Evolutionary conservation across 2,113 vertebrate species (phyloP), one percentile per base, ranked within the genome.

Genomic region (Cavia porcellus): DNA sequence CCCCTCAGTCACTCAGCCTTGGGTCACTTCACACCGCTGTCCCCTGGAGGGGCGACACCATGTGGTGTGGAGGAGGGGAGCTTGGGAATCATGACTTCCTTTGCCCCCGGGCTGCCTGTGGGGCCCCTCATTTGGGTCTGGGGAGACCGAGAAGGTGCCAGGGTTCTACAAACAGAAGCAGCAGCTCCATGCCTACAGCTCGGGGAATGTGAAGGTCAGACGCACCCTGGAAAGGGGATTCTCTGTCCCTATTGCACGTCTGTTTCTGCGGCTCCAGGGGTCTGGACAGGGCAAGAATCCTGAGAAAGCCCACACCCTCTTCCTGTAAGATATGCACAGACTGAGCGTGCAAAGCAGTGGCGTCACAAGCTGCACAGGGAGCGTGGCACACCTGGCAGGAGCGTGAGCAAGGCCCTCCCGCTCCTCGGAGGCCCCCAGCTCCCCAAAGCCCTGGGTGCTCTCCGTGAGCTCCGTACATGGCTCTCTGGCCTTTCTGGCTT

Each of bases 381-480:
- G 4, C 5, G 55, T 57, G 55, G 55, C 55, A 9, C 9, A 6
- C 7, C 2, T 0, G 13, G 20, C 25, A 1, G 66, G 1, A 8
- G 84, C 9, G 0, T 5, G 12, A 17, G 5, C 1, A n/a, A 14
- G 50, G 13, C 80, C 22, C 1, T 4, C 6, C 24, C 7, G 1
- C 1, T 6, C 10, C 10, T 28, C 0, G 0, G n/a, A 7, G 45
- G 62, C 64, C 14, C 20, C 38, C 22, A 0, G 35, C 1, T 52
- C 42, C 61, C 42, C 19, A 38, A 2, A 1, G 0, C 80, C 17
- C 11, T 0, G 32, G 5, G 35, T 24, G n/a, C 47, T 17, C 15
- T 25, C 3, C 12, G 0, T 14, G 28, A 19, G 59, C 20, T 77
- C 72, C 1, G 0, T 50, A 38, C 4, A 42, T 45, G 3, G n/a